These are phyloP conservation scores for Laspeyria flexula DNA, from an alignment of 2,888 invertebrate genomes.

Conservation along the genomic window DNA sequence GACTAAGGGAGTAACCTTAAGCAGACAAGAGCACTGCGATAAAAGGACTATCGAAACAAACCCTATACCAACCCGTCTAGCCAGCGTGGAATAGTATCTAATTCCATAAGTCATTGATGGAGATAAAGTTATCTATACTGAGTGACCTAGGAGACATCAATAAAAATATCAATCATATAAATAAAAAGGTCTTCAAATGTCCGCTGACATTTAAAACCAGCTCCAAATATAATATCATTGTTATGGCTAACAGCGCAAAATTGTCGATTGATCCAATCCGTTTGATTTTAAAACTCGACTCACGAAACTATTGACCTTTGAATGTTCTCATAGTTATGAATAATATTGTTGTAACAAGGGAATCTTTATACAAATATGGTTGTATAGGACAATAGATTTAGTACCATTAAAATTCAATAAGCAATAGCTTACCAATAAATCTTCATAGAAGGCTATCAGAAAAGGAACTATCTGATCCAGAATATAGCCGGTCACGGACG, in stretches of 20 bases:
- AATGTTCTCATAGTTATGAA: conserved; percentile 56
- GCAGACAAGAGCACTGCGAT: no score
- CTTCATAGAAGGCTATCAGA: conserved; percentile 83
- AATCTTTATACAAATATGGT: conserved; percentile 43
- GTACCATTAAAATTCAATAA: conserved; percentile 81
- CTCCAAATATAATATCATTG: conserved; percentile 45
- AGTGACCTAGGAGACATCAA: no score
- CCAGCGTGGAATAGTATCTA: no score
- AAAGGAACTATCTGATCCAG: conserved; percentile 78
- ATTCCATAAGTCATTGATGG: no score
- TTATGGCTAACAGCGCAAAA: conserved; percentile 54
- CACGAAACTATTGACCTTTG: conserved; percentile 59
- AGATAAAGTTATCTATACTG: no score
- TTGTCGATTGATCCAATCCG: conserved; percentile 54
- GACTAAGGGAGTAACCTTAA: no score
- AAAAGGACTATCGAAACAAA: no score
- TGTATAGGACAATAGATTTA: conserved; percentile 65
- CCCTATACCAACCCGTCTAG: no score
- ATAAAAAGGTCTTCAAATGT: no score
- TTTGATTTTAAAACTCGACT: conserved; percentile 56
- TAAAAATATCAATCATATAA: no score
- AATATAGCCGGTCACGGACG: conserved; percentile 56
- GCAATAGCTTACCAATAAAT: conserved; percentile 74
- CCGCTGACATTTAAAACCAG: conserved; percentile 53
- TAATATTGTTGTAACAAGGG: conserved; percentile 47